A percentile compares a stretch with the other conserved stretches of the same genome.
These are phyloP conservation scores for Drosophila pachea DNA, from an alignment of 1,140 invertebrate species.

Conservation along the genomic window DNA sequence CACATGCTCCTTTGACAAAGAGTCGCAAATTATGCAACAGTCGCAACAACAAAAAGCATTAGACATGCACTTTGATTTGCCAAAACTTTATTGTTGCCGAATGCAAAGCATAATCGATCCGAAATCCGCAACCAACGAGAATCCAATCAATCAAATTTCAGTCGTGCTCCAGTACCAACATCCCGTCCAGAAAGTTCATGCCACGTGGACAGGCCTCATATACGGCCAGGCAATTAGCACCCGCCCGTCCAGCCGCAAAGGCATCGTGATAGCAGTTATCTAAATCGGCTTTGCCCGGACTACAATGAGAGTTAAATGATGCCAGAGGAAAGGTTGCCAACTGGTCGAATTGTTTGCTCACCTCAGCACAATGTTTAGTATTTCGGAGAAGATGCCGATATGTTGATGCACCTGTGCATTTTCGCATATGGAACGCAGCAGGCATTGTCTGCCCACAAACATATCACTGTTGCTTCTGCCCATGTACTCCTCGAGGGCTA, in stretches of 20 bases:
- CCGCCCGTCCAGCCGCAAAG: slow-evolving; percentile 58
- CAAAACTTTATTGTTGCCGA: slow-evolving; percentile 60
- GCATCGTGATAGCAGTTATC: slow-evolving; percentile 64
- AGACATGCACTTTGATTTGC: slow-evolving; percentile 69
- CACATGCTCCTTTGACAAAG: slow-evolving; percentile 45
- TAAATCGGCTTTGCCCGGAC: slow-evolving; percentile 67
- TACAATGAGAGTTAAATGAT: slow-evolving; percentile 28
- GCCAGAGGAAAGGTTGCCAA: slow-evolving; percentile 1
- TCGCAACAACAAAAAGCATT: slow-evolving; percentile 60
- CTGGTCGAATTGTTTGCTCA: slow-evolving; percentile 40
- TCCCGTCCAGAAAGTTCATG: slow-evolving; percentile 50
- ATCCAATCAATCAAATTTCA: slow-evolving; percentile 58
- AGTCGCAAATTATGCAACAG: slow-evolving; percentile 69
- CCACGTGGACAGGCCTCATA: slow-evolving; percentile 63
- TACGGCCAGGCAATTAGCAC: slow-evolving; percentile 62
- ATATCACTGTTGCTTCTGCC: slow-evolving; percentile 46
- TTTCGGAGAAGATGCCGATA: slow-evolving; percentile 71
- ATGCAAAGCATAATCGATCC: slow-evolving; percentile 26
- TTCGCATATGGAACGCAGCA: slow-evolving; percentile 72
- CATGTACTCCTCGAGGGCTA: slow-evolving; percentile 65
- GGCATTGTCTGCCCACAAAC: slow-evolving; percentile 55
- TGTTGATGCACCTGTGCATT: slow-evolving; percentile 75
- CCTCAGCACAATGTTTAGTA: slow-evolving; percentile 70
- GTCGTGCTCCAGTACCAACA: slow-evolving; percentile 35
- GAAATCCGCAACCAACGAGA: slow-evolving; percentile 3